A percentile compares a stretch with the other conserved stretches of the same genome.
These are phyloP conservation scores for Trichopria drosophilae DNA, from an alignment of 2,888 invertebrate genomes.

Conservation along the genomic window DNA sequence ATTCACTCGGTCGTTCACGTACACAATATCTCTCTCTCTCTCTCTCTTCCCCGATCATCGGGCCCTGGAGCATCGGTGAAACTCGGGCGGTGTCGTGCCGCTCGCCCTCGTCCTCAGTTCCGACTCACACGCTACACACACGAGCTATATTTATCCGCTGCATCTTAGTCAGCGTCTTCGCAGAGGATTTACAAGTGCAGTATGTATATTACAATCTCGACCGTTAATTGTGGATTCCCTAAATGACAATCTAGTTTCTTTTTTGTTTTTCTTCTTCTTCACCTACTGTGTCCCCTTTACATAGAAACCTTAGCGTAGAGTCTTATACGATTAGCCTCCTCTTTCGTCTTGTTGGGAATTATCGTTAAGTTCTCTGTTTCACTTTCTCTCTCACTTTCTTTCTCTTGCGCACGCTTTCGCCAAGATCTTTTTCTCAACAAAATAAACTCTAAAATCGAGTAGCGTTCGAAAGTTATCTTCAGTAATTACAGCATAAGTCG, in stretches of 20 bases:
- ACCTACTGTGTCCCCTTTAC: conserved; percentile 32
- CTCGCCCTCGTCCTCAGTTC: too few relatives aligned
- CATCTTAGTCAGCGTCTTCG: too few relatives aligned
- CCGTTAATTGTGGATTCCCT: conserved; percentile 22
- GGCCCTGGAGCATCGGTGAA: too few relatives aligned
- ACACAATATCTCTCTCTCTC: too few relatives aligned
- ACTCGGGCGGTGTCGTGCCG: too few relatives aligned
- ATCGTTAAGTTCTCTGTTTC: conserved; percentile 51
- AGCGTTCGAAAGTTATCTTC: conserved; percentile 47
- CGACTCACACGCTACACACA: conserved; percentile 28
- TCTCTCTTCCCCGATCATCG: too few relatives aligned
- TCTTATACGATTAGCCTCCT: conserved; percentile 40
- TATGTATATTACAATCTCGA: conserved; percentile 33
- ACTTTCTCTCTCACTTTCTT: conserved; percentile 34
- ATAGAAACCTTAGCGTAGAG: conserved; percentile 36
- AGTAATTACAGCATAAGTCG: conserved; percentile 53
- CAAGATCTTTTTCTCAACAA: conserved; percentile 47
- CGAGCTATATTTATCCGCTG: conserved; percentile 26
- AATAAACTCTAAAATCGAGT: conserved; percentile 57
- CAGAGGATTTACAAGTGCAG: too few relatives aligned
- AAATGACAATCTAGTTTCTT: conserved; percentile 28
- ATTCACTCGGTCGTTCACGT: too few relatives aligned
- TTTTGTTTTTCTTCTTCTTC: conserved; percentile 27
- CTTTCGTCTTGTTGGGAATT: conserved; percentile 50
- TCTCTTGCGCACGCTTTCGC: conserved; percentile 26